These are phyloP conservation scores for Loxodonta africana DNA, from an alignment of 2,113 vertebrate genomes.

Conservation along the genomic window DNA sequence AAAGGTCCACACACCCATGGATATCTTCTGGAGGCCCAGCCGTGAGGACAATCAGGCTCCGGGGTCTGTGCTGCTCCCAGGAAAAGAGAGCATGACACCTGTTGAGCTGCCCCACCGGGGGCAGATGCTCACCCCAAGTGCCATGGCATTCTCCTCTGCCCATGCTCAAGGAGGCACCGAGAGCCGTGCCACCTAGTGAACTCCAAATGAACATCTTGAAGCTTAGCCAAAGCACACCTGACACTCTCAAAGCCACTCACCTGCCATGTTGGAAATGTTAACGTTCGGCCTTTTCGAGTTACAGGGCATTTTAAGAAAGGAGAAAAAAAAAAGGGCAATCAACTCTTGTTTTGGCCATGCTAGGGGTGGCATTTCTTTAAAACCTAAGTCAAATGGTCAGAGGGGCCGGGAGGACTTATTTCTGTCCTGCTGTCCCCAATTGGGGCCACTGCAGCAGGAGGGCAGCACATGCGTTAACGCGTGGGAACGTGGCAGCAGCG, in stretches of 20 bases:
- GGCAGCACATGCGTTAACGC: accelerated
- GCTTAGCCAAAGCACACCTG: constrained; percentile 71
- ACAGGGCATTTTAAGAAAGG: constrained; percentile 83
- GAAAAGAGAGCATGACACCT: neutral
- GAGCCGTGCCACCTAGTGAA: constrained; percentile 4
- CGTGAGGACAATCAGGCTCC: neutral
- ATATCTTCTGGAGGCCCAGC: neutral
- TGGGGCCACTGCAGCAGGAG: neutral
- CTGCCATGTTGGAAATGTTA: constrained; percentile 81
- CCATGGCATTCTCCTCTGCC: neutral
- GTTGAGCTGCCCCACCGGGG: neutral
- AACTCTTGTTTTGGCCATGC: constrained; percentile 76
- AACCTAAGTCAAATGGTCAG: constrained; percentile 48
- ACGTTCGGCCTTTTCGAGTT: constrained; percentile 82
- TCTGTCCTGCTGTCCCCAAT: neutral
- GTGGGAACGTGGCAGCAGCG: neutral
- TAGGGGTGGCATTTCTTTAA: constrained; percentile 71
- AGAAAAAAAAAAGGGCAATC: constrained; percentile 81
- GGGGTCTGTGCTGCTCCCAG: neutral
- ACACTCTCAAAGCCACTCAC: constrained; percentile 77
- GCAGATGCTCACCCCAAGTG: neutral
- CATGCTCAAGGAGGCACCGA: constrained; percentile 40
- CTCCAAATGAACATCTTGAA: constrained; percentile 48
- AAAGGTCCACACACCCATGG: neutral
- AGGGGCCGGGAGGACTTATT: neutral